These are phyloP conservation scores for Alviniconcha strummeri DNA, from an alignment of 2,888 invertebrate species.

Conservation along the genomic window DNA sequence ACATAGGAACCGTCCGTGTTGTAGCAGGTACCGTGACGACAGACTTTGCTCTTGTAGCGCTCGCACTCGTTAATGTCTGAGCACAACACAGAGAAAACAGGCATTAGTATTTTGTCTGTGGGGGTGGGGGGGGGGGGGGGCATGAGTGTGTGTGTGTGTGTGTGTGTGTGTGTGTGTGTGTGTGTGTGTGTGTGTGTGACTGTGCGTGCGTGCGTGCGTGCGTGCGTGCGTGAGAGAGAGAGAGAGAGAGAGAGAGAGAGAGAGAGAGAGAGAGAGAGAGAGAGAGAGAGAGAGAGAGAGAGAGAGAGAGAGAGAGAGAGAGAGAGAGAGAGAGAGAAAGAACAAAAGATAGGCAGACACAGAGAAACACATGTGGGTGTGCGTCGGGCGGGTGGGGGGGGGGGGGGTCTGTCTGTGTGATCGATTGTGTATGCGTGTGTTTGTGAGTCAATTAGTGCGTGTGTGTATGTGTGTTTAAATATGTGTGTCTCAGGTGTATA, in stretches of 20 bases:
- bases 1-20: conserved; percentile 47
- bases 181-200: no score
- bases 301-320: neutral
- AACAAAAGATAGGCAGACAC: neutral
- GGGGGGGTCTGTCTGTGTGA: neutral
- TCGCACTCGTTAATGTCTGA: conserved; percentile 54
- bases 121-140: no score
- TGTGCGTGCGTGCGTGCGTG: no score
- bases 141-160: no score
- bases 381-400: no score
- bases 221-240: no score
- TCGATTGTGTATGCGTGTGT: neutral
- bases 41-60: conserved; percentile 41
- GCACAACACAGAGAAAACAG: neutral
- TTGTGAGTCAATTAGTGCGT: neutral
- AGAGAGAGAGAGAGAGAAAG: neutral
- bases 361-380: no score
- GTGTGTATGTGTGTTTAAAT: neutral
- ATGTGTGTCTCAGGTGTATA: neutral
- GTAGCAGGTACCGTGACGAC: conserved; percentile 45
- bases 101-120: neutral
- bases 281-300: neutral
- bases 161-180: no score
- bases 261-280: neutral
- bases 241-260: neutral